Conservation (phyloP, 2,113 vertebrate genomes). For the Rhinichthys klamathensis region DNA sequence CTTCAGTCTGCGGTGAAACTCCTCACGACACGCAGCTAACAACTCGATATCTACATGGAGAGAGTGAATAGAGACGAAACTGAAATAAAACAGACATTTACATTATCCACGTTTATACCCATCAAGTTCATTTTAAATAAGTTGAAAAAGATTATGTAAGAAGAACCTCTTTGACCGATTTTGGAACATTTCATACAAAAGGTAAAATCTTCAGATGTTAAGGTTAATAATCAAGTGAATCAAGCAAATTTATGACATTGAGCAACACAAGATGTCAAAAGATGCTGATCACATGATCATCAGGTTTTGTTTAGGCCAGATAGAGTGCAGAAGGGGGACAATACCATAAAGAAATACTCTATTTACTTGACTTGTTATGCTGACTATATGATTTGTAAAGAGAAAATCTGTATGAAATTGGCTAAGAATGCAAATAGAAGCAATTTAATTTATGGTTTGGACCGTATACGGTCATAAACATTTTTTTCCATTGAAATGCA, state of each 20-base stretch:
- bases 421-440: background rate
- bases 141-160: too few species aligned
- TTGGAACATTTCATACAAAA: background rate
- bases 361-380: background rate
- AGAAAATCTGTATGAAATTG: background rate
- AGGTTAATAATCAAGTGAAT: background rate
- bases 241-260: background rate
- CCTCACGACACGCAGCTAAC: constrained; percentile 93
- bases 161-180: too few species aligned
- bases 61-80: background rate
- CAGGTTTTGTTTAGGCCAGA: background rate
- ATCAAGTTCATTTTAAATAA: background rate
- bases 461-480: background rate
- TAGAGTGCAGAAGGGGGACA: background rate
- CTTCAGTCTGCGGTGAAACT: constrained; percentile 96
- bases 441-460: background rate
- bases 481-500: background rate
- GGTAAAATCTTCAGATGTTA: background rate
- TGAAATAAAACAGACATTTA: background rate
- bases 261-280: background rate
- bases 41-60: constrained; percentile 87
- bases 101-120: background rate
- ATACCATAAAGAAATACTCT: background rate
- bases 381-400: background rate
- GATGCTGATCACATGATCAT: background rate